phyloP scores from a whole-genome alignment of 1,140 invertebrate species.

The Carcinoscorpius rotundicauda region DNA sequence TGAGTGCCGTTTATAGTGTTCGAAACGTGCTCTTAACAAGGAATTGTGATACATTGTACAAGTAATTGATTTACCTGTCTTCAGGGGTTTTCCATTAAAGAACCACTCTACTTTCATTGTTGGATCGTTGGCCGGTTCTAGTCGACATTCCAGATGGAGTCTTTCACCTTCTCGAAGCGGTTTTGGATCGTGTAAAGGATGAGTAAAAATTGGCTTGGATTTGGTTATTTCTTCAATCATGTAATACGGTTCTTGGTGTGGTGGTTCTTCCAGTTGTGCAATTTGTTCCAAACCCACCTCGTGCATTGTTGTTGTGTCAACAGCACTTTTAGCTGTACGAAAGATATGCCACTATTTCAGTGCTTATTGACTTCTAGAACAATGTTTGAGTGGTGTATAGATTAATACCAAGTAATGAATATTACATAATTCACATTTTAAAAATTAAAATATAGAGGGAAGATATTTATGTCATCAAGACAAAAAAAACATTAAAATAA shows the following conservation, averaged over 20 bases:
- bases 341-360: no score
- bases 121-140: constrained; percentile 81
- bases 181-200: constrained; percentile 56
- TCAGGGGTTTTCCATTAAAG: constrained; percentile 38
- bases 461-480: no score
- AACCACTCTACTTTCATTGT: constrained; percentile 79
- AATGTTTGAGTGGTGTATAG: no score
- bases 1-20: no score
- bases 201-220: constrained; percentile 79
- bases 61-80: constrained; percentile 27
- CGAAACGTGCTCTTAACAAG: no score
- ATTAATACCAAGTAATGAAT: no score
- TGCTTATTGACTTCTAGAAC: no score
- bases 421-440: no score
- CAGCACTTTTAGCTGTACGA: constrained; percentile 37
- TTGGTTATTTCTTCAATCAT: constrained; percentile 86
- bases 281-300: constrained; percentile 72
- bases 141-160: constrained; percentile 50
- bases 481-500: no score
- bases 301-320: constrained; percentile 80
- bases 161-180: constrained; percentile 78
- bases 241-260: constrained; percentile 67
- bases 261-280: constrained; percentile 63
- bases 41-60: no score
- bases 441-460: no score